Evolutionary conservation across 2,888 invertebrate species (phyloP), one percentile per base, ranked within the genome.

Genomic region (Pyrrhia umbra): DNA sequence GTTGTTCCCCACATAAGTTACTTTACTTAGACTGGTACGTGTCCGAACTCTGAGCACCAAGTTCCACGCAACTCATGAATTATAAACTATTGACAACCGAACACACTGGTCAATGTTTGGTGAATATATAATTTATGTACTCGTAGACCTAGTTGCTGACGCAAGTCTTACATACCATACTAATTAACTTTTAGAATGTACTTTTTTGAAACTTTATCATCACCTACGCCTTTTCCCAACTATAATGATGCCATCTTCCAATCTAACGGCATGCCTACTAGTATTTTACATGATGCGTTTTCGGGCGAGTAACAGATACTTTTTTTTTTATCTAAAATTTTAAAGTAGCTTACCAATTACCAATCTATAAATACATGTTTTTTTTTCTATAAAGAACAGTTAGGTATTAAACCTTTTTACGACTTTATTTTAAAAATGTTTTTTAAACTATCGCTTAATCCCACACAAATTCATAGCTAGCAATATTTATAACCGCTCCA

Each of bases 11-110:
- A 62, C 57, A 74, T 54, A 60, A 76, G 20, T 59, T 67, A 66
- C 62, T 50, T 21, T 34, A 25, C 45, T 39, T 39, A 51, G 43
- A 46, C 52, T 46, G 45, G 47, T 43, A 70, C 59, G 47, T 78
- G 64, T 52, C 60, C 42, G 40, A 71, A 66, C 71, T 66, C 49
- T 27, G 40, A 75, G 75, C 52, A 68, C 79, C 62, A 60, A 75
- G 57, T 60, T 68, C 68, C 79, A 77, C 71, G 79, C 79, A 79
- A 68, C 68, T 71, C 79, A 68, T 77, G 75, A 71, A 79, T 77
- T 71, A 78, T 77, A 67, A 65, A 77, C 45, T 70, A 77, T 75
- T 77, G 75, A 78, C 78, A 77, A 70, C 66, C 54, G 56, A 62
- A 74, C 46, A 72, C 63, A 74, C 49, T 56, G 49, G 61, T 61